Evolutionary conservation across 2,888 invertebrate genomes (phyloP), one percentile per base, ranked within the genome.

Genomic region (Diadegma fenestrale): DNA sequence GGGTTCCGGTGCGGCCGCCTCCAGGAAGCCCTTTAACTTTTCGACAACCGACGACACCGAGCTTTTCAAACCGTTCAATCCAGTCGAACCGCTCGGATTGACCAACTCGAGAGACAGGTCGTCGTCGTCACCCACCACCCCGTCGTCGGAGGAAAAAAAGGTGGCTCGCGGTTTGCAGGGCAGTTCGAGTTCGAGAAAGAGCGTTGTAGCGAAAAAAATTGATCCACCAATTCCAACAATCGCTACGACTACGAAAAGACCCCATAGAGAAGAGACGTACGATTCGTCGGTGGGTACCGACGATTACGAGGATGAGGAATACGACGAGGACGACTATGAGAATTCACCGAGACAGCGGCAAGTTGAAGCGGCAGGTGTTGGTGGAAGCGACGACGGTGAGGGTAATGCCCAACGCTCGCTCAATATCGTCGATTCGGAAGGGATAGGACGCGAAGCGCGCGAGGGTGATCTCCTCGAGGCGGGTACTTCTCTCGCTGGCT

Each of bases 401-500:
- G 30, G 4, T 4, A 30, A 30, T 4, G 30, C 2, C 30, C 30
- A 30, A 30, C 30, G 30, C 30, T 4, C 30, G 30, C 30, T 30
- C 30, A 30, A 30, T 30, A 30, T 30, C 4, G 30, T 4, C 4
- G 30, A 1, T 33, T 2, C 6, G 33, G 33, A 33, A 33, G 33
- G 33, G 5, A 33, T 4, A 33, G 33, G 33, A 33, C 33, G 33
- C 94, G 41, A 90, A 92, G 88, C 91, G 89, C 95, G 95, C 87
- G 95, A 95, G 88, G 95, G 95, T 69, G 95, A 95, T 90, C 92
- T 96, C 33, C 94, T 96, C 83, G 95, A 96, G 91, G 95, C 96
- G 0, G 97, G 97, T 17, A 95, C 96, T 89, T 93, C 95, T 81
- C 92, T 98, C 88, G 96, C 97, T 73, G 96, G 97, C 80, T 96